Evolutionary conservation across 1,140 invertebrate genomes (phyloP).

Genomic region (Cydia strobilella): DNA sequence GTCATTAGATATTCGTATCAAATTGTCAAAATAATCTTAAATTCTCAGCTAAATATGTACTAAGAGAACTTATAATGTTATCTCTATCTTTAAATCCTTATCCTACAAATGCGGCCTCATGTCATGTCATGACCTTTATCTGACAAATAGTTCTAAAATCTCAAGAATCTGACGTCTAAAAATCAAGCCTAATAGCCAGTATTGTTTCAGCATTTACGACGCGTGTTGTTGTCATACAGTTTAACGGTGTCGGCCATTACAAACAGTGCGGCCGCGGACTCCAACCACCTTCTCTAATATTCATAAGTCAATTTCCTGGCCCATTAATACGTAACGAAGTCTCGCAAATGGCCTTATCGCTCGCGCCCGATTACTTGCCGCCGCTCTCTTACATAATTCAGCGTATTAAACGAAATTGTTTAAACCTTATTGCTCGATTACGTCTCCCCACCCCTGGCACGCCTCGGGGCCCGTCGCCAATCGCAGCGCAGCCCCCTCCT

Average conservation of each 20-base stretch:
- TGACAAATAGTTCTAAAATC: background rate
- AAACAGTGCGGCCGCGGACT: slow-evolving; percentile 58
- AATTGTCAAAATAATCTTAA: too few relatives aligned
- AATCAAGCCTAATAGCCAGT: background rate
- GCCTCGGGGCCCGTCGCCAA: slow-evolving; percentile 71
- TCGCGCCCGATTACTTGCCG: slow-evolving; percentile 79
- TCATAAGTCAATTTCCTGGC: slow-evolving; percentile 80
- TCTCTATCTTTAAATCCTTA: too few relatives aligned
- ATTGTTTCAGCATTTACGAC: slow-evolving; percentile 14
- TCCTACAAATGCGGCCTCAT: too few relatives aligned
- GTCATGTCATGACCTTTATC: background rate
- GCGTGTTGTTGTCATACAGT: slow-evolving; percentile 48
- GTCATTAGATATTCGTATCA: too few relatives aligned
- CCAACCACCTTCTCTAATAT: slow-evolving; percentile 77
- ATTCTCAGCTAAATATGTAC: too few relatives aligned
- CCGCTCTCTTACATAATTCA: slow-evolving; percentile 80
- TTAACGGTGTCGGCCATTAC: slow-evolving; percentile 55
- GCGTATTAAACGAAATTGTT: slow-evolving; percentile 81
- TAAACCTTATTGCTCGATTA: slow-evolving; percentile 81
- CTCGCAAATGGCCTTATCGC: slow-evolving; percentile 80
- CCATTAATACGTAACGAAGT: slow-evolving; percentile 80
- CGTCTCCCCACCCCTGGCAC: slow-evolving; percentile 72
- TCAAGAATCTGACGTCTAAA: slow-evolving; percentile 33
- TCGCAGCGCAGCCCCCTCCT: slow-evolving; percentile 41
- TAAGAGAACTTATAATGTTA: too few relatives aligned